These are phyloP conservation scores for Saturnia pavonia DNA, from an alignment of 2,888 invertebrate genomes.

Conservation along the genomic window DNA sequence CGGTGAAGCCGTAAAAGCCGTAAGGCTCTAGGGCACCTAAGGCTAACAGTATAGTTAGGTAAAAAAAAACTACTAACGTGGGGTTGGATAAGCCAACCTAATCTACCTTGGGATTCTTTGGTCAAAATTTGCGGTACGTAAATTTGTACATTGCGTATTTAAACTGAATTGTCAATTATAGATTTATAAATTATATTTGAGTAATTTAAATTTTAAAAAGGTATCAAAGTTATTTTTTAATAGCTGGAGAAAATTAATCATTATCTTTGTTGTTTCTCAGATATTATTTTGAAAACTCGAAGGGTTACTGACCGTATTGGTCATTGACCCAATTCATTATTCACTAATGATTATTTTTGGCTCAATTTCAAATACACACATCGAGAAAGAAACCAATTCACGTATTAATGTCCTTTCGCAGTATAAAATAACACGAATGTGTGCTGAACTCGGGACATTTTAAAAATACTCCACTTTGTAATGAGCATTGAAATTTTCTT, in stretches of 20 bases:
- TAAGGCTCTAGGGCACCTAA: too few species aligned
- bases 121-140: too few species aligned
- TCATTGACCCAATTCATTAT: constrained; percentile 42
- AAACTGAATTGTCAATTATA: too few species aligned
- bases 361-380: constrained; percentile 51
- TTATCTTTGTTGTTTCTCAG: constrained; percentile 10
- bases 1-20: too few species aligned
- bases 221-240: background rate
- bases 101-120: too few species aligned
- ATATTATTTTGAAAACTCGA: constrained; percentile 21
- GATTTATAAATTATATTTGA: too few species aligned
- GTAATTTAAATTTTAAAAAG: background rate
- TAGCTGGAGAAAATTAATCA: background rate
- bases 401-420: constrained; percentile 43
- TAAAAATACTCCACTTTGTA: constrained; percentile 34
- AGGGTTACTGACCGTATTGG: constrained; percentile 50
- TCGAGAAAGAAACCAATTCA: constrained; percentile 36
- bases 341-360: constrained; percentile 44
- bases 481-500: constrained; percentile 22
- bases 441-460: constrained; percentile 29
- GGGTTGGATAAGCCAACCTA: too few species aligned
- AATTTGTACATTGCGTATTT: too few species aligned
- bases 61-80: too few species aligned
- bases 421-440: constrained; percentile 31
- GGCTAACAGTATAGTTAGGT: too few species aligned